Conservation (phyloP, 2,797 vertebrate genomes). For the Propithecus perrieri region DNA sequence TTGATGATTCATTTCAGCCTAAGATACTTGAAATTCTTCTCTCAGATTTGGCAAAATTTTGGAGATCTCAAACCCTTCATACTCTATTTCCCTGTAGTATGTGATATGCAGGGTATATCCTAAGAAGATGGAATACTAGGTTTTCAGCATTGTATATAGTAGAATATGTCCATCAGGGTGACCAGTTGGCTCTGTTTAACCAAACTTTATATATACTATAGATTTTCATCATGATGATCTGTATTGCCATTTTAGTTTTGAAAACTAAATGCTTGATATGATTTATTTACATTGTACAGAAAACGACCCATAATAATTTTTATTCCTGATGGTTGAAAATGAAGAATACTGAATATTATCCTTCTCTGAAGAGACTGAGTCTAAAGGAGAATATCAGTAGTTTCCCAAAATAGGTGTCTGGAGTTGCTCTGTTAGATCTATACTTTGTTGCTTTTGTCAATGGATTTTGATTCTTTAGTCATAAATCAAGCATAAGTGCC, state of each 20-base stretch:
- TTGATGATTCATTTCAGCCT: not conserved
- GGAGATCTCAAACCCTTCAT: not conserved
- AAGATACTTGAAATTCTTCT: not conserved
- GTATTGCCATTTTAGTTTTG: not conserved
- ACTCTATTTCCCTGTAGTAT: not conserved
- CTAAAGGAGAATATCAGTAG: not conserved
- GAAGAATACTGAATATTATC: not conserved
- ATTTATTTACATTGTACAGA: not conserved
- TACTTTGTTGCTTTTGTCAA: not conserved
- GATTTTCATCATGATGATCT: not conserved
- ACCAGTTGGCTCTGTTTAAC: not conserved
- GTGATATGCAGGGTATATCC: not conserved
- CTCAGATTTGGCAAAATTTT: slow-evolving; percentile 6
- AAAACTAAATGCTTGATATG: not conserved
- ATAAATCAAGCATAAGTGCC: not conserved
- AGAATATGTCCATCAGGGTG: not conserved
- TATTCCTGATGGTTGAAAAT: not conserved
- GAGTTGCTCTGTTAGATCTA: not conserved
- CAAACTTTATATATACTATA: not conserved
- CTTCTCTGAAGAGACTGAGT: not conserved
- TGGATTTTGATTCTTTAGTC: not conserved
- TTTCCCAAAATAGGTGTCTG: not conserved
- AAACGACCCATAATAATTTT: not conserved
- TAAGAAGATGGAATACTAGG: not conserved
- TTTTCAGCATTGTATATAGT: not conserved